Base-by-base conservation (phyloP, 2,888 invertebrate genomes). In the Drosophila conformis region DNA sequence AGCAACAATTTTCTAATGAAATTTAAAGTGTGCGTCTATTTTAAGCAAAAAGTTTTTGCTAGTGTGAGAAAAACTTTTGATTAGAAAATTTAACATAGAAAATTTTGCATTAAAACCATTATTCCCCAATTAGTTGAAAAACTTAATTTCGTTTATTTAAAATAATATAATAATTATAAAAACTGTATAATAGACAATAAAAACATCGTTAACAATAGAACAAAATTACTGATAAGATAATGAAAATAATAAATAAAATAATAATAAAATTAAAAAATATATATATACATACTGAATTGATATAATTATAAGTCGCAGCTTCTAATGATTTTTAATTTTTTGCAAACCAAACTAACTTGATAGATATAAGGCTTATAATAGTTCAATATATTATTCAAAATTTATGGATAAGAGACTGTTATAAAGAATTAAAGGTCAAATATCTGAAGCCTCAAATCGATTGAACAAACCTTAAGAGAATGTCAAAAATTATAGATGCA, bases 1-100 rank as follows among this genome's bases (percentile, higher is more conserved):
- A 33, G 56, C 11, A 57, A 54, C 29, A 54, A 65, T 56, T 61
- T 76, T 82, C 88, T 83, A 86, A 80, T 83, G 73, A 77, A 88
- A 77, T 80, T 85, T 90, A 78, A 90, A 88, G 83, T 52, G 35
- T 38, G 35, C 64, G 46, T 13, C 38, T 53, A 69, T 61, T 60
- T 60, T 54, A 35, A 18, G 38, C 40, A 46, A 57, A 59, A 5
- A 21, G 8, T 35, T 27, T 35, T 21, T 62, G 51, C 54, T 53
- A 27, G 40, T 48, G 18, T n/a, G 40, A 7, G 13, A 18, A 33
- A 29, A 40, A 57, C 36, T 15, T 29, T 42, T 31, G 11, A 57
- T 57, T 29, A 11, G 29, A 51, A 36, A 25, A 57, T 40, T 57
- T 21, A 31, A 57, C 10, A 15, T 15, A 10, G 2, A n/a, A 3